Conservation (phyloP, 1,140 invertebrate species). For the Nymphalis io region DNA sequence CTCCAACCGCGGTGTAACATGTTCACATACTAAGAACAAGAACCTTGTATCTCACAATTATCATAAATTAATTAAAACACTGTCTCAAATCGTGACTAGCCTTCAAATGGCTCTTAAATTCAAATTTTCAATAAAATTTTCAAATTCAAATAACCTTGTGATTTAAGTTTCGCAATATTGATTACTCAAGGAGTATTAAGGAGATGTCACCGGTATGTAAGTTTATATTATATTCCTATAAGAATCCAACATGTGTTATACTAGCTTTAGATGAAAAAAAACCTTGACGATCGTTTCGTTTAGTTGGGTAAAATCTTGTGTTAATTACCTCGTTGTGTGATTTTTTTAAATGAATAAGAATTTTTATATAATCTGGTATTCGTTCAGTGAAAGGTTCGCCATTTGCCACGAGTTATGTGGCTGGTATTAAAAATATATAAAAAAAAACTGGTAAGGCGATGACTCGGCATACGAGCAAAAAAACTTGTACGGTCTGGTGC, state of each 20-base stretch:
- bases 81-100: constrained; percentile 31
- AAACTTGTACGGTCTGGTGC: constrained; percentile 56
- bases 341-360: constrained; percentile 27
- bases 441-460: constrained; percentile 69
- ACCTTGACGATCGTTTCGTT: constrained; percentile 14
- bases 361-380: constrained; percentile 33
- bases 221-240: constrained; percentile 1
- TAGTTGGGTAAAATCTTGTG: neutral
- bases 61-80: constrained; percentile 33
- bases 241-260: neutral
- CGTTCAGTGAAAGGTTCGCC: constrained; percentile 63
- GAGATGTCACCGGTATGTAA: constrained; percentile 25
- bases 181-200: constrained; percentile 27
- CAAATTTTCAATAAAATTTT: constrained; percentile 19
- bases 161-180: constrained; percentile 47
- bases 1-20: constrained; percentile 19
- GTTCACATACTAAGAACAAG: constrained; percentile 15
- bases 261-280: neutral
- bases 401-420: constrained; percentile 57
- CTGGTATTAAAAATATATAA: constrained; percentile 62
- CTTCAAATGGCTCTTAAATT: constrained; percentile 31
- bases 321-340: neutral
- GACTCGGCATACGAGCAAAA: constrained; percentile 69
- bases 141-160: constrained; percentile 42
- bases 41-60: constrained; percentile 19